These are phyloP conservation scores for Lepus townsendii DNA, from an alignment of 2,797 vertebrate species.

Conservation along the genomic window DNA sequence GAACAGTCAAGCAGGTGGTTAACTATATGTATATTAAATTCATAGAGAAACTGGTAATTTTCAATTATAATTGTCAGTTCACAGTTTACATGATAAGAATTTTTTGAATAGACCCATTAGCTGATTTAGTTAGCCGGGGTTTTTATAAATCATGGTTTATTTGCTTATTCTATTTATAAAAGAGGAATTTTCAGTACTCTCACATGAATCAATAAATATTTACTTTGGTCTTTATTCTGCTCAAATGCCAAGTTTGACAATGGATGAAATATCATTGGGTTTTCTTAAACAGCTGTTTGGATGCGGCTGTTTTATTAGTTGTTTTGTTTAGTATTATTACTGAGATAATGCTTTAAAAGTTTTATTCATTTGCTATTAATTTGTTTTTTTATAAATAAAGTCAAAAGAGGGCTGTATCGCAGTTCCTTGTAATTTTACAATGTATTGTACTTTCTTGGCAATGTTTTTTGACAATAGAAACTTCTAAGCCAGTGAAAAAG, in stretches of 20 bases:
- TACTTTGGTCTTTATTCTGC: constrained; percentile 81
- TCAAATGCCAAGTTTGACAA: constrained; percentile 81
- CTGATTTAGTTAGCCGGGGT: constrained; percentile 78
- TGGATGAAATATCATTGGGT: constrained; percentile 78
- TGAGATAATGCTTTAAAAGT: constrained; percentile 76
- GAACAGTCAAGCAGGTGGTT: constrained; percentile 85
- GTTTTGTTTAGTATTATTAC: constrained; percentile 83
- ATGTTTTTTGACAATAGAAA: constrained; percentile 76
- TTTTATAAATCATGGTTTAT: constrained; percentile 86
- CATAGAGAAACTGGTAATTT: constrained; percentile 86
- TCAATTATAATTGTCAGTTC: constrained; percentile 84
- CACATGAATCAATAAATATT: constrained; percentile 82
- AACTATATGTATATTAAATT: constrained; percentile 86
- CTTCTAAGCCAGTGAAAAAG: constrained; percentile 72
- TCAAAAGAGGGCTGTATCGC: constrained; percentile 57
- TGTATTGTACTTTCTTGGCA: constrained; percentile 63
- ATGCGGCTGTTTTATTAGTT: constrained; percentile 78
- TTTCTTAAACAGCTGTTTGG: constrained; percentile 82
- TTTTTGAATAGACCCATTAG: constrained; percentile 84
- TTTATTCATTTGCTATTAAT: constrained; percentile 85
- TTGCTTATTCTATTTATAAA: constrained; percentile 78
- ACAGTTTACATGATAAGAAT: constrained; percentile 83
- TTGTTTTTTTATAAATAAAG: constrained; percentile 84
- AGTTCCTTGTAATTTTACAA: constrained; percentile 73
- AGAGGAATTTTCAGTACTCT: constrained; percentile 75